Evolutionary conservation across 2,888 invertebrate genomes (phyloP).

Genomic region (Pycnomerus fuliginosus): DNA sequence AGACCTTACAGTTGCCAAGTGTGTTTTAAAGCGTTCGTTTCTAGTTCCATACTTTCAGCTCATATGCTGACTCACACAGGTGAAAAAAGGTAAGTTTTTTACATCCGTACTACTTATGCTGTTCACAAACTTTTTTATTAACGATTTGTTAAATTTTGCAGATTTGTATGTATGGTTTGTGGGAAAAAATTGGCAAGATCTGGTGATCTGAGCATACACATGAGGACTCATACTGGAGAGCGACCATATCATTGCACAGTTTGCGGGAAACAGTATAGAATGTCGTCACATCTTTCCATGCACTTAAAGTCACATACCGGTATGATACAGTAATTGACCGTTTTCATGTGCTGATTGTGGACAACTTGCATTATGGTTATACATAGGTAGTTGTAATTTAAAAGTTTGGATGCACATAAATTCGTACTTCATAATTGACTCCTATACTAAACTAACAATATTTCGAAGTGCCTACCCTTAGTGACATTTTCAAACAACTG

Average conservation of each 20-base stretch:
- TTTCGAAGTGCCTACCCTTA: too few species aligned
- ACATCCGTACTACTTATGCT: too few species aligned
- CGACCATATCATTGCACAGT: slow-evolving; percentile 41
- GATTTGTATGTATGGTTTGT: slow-evolving; percentile 41
- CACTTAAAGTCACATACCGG: slow-evolving; percentile 46
- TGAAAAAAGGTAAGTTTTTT: slow-evolving; percentile 25
- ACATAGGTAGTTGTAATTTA: too few species aligned
- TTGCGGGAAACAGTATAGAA: slow-evolving; percentile 42
- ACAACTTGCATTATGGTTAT: too few species aligned
- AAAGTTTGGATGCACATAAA: too few species aligned
- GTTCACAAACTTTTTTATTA: not conserved
- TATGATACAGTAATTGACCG: too few species aligned
- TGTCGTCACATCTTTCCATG: slow-evolving; percentile 43
- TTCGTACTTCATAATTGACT: too few species aligned
- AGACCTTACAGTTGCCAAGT: slow-evolving; percentile 39
- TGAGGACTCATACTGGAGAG: slow-evolving; percentile 43
- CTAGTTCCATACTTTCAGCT: slow-evolving; percentile 35
- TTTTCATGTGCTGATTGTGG: too few species aligned
- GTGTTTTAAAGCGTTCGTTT: slow-evolving; percentile 39
- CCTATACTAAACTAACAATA: too few species aligned
- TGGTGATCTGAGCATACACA: slow-evolving; percentile 43
- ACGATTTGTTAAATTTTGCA: slow-evolving; percentile 18
- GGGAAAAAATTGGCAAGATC: slow-evolving; percentile 42
- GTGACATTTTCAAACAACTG: too few species aligned
- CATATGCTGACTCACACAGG: slow-evolving; percentile 38